Conservation (phyloP, 2,113 vertebrate species). For the Chaetura pelagica region DNA sequence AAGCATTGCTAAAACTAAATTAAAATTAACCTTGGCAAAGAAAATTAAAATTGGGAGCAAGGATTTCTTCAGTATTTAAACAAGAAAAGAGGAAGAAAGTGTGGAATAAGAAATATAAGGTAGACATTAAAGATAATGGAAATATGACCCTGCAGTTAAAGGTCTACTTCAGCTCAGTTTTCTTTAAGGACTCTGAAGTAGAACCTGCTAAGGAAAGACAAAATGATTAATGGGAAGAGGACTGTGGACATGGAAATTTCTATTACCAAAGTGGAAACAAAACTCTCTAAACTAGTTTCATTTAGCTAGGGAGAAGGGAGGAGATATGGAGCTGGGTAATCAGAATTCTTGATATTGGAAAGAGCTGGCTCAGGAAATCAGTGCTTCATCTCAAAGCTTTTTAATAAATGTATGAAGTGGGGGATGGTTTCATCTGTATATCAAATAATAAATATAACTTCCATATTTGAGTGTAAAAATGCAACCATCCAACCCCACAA, state of each 20-base stretch:
- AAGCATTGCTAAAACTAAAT: neutral
- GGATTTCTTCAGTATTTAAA: neutral
- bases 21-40: neutral
- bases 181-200: neutral
- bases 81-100: neutral
- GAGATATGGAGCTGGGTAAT: conserved; percentile 26
- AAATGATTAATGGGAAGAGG: conserved; percentile 49
- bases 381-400: conserved; percentile 35
- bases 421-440: conserved; percentile 43
- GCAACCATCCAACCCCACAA: neutral
- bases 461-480: conserved; percentile 23
- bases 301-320: conserved; percentile 39
- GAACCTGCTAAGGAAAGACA: conserved; percentile 15
- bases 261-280: conserved; percentile 45
- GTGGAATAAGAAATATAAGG: neutral
- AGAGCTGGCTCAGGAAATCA: conserved; percentile 51
- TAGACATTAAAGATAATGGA: neutral
- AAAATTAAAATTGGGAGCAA: neutral
- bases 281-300: conserved; percentile 56
- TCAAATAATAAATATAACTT: conserved; percentile 37
- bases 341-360: conserved; percentile 46
- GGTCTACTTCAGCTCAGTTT: neutral
- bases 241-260: conserved; percentile 46
- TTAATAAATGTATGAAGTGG: conserved; percentile 62
- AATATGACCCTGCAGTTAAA: neutral